These are phyloP conservation scores for Otis tarda DNA, from an alignment of 2,113 vertebrate species.

Conservation along the genomic window DNA sequence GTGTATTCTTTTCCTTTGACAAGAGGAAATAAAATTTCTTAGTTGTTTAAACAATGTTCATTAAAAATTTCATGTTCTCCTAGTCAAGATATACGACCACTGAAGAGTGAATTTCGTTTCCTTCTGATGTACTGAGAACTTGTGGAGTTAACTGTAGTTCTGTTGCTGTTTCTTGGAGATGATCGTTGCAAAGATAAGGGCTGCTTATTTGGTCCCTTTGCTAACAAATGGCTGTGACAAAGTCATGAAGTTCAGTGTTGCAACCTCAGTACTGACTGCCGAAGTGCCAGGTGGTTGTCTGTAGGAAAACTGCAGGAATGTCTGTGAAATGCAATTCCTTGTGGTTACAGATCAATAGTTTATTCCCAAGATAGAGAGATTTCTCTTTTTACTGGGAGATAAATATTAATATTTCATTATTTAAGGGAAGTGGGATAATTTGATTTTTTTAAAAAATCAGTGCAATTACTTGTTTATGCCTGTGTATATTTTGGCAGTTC, in stretches of 20 bases:
- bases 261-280: background rate
- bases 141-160: background rate
- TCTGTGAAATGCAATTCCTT: background rate
- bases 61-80: background rate
- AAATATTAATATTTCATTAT: background rate
- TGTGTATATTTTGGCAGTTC: background rate
- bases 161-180: background rate
- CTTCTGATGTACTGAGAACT: background rate
- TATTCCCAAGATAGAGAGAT: background rate
- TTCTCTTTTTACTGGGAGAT: background rate
- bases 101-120: background rate
- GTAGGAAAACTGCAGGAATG: background rate
- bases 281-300: background rate
- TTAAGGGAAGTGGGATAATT: background rate
- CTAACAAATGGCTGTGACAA: background rate
- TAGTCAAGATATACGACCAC: background rate
- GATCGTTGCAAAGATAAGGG: background rate
- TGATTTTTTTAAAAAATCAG: background rate
- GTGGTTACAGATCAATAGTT: background rate
- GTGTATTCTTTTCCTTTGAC: background rate
- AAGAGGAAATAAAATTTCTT: background rate
- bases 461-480: background rate
- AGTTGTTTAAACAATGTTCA: background rate
- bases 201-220: background rate
- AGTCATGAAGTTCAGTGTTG: background rate